Evolutionary conservation across 2,888 invertebrate genomes (phyloP), one percentile per base, ranked within the genome.

Genomic region (Spilosoma lubricipeda): DNA sequence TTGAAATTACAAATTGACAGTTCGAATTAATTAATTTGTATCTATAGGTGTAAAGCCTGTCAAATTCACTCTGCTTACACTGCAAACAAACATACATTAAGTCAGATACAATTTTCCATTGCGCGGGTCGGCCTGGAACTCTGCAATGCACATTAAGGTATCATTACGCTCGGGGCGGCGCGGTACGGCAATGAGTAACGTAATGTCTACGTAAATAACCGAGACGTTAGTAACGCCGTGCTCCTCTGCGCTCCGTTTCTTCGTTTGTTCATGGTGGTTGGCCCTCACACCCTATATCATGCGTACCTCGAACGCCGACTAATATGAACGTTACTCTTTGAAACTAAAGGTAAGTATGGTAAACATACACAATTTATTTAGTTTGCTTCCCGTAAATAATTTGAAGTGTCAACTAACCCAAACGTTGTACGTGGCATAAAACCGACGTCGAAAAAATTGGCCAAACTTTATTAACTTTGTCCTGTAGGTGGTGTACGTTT

Each of bases 241-340:
- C 68, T 72, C 33, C 80, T 73, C 69, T 76, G 76, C 76, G 74
- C 80, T 78, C 80, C 67, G 66, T 77, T 83, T 82, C 84, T 83
- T 82, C 84, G 83, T 80, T 85, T 80, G 84, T 82, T 83, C 79
- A 80, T 79, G 78, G 80, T 73, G 13, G 48, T 48, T 23, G 13
- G 1, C 11, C 13, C 30, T 15, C 63, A 33, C 1, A 48, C 23
- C 27, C 8, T 9, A 8, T 45, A 4, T 15, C 11, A 5, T 52
- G 33, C 30, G 27, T 18, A 30, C 27, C 13, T 59, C 13, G 27
- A 27, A 27, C 15, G 5, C 27, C 27, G 13, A 59, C 2, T 30
- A 59, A 59, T 15, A 18, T 18, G 7, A 15, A 30, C 15, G 0
- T 30, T 63, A 18, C 52, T 23, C 36, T 69, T 15, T 52, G n/a